Percentiles rank a stretch among this genome's conserved stretches.
Conservation (phyloP, 53 echinoderm and acorn worm species). For the Henricia sp. region DNA sequence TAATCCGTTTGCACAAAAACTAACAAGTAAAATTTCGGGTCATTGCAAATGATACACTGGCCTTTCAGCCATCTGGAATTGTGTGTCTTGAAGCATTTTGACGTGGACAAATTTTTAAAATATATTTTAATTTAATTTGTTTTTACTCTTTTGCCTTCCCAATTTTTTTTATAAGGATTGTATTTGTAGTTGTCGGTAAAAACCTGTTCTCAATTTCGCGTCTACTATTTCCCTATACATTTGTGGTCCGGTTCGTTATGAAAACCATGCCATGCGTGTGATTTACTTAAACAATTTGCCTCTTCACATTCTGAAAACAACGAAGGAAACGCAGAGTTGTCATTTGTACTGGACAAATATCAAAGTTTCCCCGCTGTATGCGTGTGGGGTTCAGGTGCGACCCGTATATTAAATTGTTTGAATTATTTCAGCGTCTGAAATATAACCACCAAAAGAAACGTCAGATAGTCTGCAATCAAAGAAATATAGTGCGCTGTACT, state of each 20-base stretch:
- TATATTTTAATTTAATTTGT: too few relatives aligned
- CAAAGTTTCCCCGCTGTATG: not conserved
- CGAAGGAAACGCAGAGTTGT: not conserved
- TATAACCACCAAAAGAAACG: not conserved
- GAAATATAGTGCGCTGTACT: too few relatives aligned
- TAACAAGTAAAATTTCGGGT: too few relatives aligned
- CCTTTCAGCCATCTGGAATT: too few relatives aligned
- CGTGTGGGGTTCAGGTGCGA: not conserved
- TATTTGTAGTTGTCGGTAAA: too few relatives aligned
- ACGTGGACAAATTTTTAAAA: too few relatives aligned
- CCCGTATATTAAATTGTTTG: not conserved
- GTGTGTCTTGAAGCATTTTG: too few relatives aligned
- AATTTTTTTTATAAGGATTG: too few relatives aligned
- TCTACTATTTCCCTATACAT: not conserved
- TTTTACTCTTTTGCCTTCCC: too few relatives aligned
- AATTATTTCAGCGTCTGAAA: not conserved
- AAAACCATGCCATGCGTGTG: not conserved
- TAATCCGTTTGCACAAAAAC: too few relatives aligned
- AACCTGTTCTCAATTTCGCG: not conserved
- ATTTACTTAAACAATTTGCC: not conserved
- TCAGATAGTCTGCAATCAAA: too few relatives aligned
- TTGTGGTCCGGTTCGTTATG: not conserved
- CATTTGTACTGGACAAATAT: slow-evolving; percentile 7
- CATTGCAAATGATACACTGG: too few relatives aligned
- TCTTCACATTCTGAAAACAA: not conserved